A percentile compares a stretch with the other conserved stretches of the same genome.
phyloP scores from a whole-genome alignment of 2,113 vertebrate genomes.

The Ornithorhynchus anatinus region DNA sequence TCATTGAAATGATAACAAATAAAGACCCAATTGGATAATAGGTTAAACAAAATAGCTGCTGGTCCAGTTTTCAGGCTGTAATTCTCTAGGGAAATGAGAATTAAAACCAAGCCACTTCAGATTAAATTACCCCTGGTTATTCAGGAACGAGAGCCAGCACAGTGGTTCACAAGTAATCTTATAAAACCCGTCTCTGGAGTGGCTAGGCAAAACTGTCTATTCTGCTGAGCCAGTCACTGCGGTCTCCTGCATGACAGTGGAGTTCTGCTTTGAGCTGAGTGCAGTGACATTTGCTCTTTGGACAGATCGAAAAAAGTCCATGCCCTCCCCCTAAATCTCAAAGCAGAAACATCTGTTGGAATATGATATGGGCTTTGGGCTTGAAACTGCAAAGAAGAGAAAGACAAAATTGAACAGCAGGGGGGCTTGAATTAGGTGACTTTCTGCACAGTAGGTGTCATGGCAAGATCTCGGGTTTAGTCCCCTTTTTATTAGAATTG shows the following conservation, averaged over 20 bases:
- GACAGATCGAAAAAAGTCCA: background rate
- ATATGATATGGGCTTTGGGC: slow-evolving; percentile 2
- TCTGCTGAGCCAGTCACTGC: accelerated
- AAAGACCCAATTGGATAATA: accelerated
- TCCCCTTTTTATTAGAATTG: slow-evolving; percentile 47
- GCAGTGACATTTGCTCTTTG: slow-evolving; percentile 31
- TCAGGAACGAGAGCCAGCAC: background rate
- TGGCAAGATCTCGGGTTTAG: background rate
- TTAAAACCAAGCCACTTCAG: background rate
- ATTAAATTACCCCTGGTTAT: background rate
- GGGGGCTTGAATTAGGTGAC: slow-evolving; percentile 36
- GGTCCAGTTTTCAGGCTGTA: accelerated
- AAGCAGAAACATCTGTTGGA: slow-evolving; percentile 66
- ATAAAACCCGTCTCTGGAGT: background rate
- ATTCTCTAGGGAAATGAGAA: background rate
- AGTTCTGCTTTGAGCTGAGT: background rate
- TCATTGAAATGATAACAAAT: no score
- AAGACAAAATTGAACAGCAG: background rate
- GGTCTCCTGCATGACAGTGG: background rate
- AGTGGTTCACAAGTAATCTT: background rate
- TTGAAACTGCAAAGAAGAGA: background rate
- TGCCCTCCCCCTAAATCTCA: slow-evolving; percentile 23
- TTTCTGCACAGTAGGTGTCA: slow-evolving; percentile 36
- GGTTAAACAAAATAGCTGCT: background rate
- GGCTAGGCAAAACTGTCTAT: background rate